Evolutionary conservation across 2,113 vertebrate genomes (phyloP), one percentile per base, ranked within the genome.

Genomic region (Amphiprion percula): DNA sequence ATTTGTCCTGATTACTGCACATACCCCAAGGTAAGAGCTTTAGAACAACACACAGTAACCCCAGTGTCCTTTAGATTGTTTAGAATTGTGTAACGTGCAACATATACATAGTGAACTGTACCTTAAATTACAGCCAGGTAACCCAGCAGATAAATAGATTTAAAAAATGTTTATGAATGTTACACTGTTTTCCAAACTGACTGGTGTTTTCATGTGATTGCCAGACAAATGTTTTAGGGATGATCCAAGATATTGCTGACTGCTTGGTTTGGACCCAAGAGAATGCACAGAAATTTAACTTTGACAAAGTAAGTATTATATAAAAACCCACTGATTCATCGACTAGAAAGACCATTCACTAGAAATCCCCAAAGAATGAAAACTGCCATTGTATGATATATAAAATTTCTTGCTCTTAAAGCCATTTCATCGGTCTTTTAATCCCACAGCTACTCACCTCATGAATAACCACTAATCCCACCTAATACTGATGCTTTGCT

Each of bases 1-100:
- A 52, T 95, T 61, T 95, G 95, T 72, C 95, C 93, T 1, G 94
- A 95, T 88, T 95, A 95, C 88, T 86, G 80, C 74, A 94, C 76
- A 56, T 94, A 92, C 88, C 94, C 95, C 52, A 93, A 94, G 91
- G 95, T 95, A 71, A 53, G 55, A 46, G 21, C 49, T 47, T 19
- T 4, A 30, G 14, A 54, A 24, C 16, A 26, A 15, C 10, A 33
- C 15, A 2, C 15, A 4, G 5, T n/a, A 19, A 59, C 55, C 24
- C 28, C 8, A 4, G 17, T 16, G 28, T 16, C 17, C 15, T 10
- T 59, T 9, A 5, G 5, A 21, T 19, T 46, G 11, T 41, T 30
- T 30, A 30, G n/a, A 47, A 47, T 21, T 39, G 21, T 28, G 14
- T 26, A 23, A 37, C 7, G 17, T 62, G 52, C 9, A 23, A 33